These are phyloP conservation scores for Pelobates cultripes DNA, from an alignment of 2,797 vertebrate genomes.

Conservation along the genomic window DNA sequence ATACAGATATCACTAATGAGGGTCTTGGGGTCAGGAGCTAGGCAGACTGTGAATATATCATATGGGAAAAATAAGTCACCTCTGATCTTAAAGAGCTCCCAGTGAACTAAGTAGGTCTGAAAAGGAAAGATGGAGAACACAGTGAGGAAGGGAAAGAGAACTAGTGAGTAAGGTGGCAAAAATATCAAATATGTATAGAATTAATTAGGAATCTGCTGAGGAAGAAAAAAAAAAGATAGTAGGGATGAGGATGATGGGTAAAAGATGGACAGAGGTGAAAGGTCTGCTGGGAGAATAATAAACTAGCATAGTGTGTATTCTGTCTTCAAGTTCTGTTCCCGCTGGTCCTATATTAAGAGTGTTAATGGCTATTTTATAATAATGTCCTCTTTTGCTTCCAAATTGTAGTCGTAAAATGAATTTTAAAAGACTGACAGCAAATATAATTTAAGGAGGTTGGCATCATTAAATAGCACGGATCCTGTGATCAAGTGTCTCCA, in stretches of 20 bases:
- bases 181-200: background rate
- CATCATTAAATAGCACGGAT: constrained; percentile 60
- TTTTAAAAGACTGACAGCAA: constrained; percentile 66
- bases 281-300: constrained; percentile 6
- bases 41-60: constrained; percentile 47
- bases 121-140: background rate
- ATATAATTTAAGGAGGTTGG: constrained; percentile 64
- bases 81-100: constrained; percentile 39
- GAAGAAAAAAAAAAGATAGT: background rate
- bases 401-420: constrained; percentile 61
- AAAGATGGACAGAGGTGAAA: background rate
- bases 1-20: constrained; percentile 47
- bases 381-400: constrained; percentile 53
- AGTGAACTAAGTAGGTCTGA: constrained; percentile 2
- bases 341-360: constrained; percentile 31
- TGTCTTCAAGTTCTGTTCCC: constrained; percentile 33
- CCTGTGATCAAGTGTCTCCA: constrained; percentile 10
- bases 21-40: constrained; percentile 51
- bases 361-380: constrained; percentile 50
- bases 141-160: background rate
- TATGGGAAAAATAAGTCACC: constrained; percentile 11
- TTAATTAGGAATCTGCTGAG: background rate
- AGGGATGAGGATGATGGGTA: background rate
- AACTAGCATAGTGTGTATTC: background rate
- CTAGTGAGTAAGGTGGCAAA: background rate